Conservation (phyloP, 2,797 vertebrate species). For the Gymnodraco acuticeps region DNA sequence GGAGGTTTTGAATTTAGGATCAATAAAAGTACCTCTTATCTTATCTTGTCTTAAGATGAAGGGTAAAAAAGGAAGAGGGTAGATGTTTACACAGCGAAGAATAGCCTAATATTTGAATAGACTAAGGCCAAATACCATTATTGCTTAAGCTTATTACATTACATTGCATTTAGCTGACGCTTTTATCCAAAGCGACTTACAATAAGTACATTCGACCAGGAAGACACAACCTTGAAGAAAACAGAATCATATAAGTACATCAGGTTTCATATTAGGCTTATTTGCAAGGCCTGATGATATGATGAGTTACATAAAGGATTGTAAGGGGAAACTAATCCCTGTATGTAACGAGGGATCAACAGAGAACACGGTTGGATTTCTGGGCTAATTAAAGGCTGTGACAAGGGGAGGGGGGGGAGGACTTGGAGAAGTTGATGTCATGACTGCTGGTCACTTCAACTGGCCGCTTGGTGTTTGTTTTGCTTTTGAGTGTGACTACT, state of each 20-base stretch:
- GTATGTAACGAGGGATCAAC: constrained; percentile 63
- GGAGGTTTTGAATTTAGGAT: not conserved
- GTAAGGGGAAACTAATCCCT: constrained; percentile 53
- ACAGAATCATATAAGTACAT: too few relatives aligned
- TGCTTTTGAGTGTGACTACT: not conserved
- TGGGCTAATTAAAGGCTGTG: constrained; percentile 68
- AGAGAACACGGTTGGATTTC: constrained; percentile 39
- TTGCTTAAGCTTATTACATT: constrained; percentile 35
- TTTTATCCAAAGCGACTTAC: too few relatives aligned
- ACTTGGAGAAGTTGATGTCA: not conserved
- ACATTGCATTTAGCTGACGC: too few relatives aligned
- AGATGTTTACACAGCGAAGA: constrained; percentile 5
- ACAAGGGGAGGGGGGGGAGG: constrained; percentile 37
- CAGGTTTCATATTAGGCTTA: too few relatives aligned
- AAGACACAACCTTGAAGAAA: too few relatives aligned
- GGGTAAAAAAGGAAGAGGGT: constrained; percentile 7
- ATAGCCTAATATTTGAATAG: not conserved
- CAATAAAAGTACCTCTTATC: too few relatives aligned
- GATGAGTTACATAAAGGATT: constrained; percentile 47
- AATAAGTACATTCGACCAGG: too few relatives aligned
- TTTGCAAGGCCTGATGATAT: constrained; percentile 14
- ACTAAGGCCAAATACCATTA: not conserved
- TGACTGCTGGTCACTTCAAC: constrained; percentile 19
- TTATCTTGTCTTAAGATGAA: not conserved
- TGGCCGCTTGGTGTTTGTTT: constrained; percentile 19